Base-by-base conservation (phyloP, 2,113 vertebrate genomes). In the Rhizomys pruinosus region DNA sequence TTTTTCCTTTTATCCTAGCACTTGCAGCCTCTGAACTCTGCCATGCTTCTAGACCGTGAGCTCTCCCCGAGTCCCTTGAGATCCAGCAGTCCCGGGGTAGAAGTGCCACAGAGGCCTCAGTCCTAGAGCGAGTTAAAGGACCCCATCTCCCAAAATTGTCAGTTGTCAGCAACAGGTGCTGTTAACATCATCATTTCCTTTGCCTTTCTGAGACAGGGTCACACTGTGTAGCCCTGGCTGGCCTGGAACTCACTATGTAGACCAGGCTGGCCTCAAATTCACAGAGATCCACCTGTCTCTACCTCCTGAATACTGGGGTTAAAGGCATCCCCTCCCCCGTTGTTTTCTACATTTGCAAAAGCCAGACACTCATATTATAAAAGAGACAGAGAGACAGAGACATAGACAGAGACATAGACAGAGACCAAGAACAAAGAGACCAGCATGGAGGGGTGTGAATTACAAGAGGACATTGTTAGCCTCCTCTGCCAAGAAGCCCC, bases 101-200 rank as follows among this genome's bases (percentile, higher is more conserved):
- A 59, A 0, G 7, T 0, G 27, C 19, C 4, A 1, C 15, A 0
- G 0, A 6, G 22, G 1, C 34, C 1, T 0, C 16, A 4, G 0
- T 25, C 37, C 78, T 52, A 84, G 23, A 10, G 19, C 52, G 5
- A 3, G 3, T 39, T 10, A 44, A 47, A 86, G 39, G 76, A 57
- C 57, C 32, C 0, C 23, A 52, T 55, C 82, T 42, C 39, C 76
- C 68, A 44, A 55, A 22, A 69, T 0, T 5, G 3, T 13, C 32
- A 17, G 4, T 23, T 55, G 29, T 37, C 52, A 6, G 68, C 55
- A 2, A 7, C 34, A 2, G 4, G 42, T 29, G 71, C 63, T 23
- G 7, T 0, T n/a, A 61, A 90, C 63, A 66, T 5, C n/a, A 0
- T 42, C 44, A 34, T 57, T 64, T 44, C 17, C 64, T 11, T 32